These are phyloP conservation scores for Listrodromus nycthemerus DNA, from an alignment of 2,888 invertebrate genomes.

Conservation along the genomic window DNA sequence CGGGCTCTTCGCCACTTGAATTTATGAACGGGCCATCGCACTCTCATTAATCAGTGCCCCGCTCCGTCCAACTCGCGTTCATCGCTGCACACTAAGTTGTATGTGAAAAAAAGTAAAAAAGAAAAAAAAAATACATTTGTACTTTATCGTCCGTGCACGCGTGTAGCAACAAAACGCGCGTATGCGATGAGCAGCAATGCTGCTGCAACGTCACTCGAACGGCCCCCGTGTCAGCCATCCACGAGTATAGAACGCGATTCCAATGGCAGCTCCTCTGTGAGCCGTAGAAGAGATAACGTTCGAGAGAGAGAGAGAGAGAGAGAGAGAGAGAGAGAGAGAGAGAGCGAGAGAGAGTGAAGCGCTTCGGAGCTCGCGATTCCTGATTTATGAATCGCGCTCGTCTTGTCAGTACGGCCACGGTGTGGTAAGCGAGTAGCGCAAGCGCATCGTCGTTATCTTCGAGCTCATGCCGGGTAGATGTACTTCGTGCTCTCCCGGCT, in stretches of 20 bases:
- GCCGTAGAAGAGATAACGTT: slow-evolving; percentile 44
- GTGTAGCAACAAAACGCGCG: slow-evolving; percentile 26
- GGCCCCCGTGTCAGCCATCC: slow-evolving; percentile 26
- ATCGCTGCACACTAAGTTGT: slow-evolving; percentile 11
- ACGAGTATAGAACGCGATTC: slow-evolving; percentile 24
- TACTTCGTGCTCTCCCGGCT: slow-evolving; percentile 30
- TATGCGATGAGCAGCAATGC: slow-evolving; percentile 29
- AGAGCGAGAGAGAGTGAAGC: slow-evolving; percentile 7
- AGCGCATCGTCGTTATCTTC: slow-evolving; percentile 43
- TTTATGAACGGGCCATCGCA: slow-evolving; percentile 72
- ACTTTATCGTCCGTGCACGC: slow-evolving; percentile 27
- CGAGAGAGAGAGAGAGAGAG: slow-evolving; percentile 7
- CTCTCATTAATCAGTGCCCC: slow-evolving; percentile 69
- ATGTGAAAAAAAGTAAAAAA: neutral
- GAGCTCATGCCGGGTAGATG: slow-evolving; percentile 42
- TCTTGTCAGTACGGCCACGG: slow-evolving; percentile 49
- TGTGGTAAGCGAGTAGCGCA: slow-evolving; percentile 31
- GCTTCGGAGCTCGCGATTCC: slow-evolving; percentile 66
- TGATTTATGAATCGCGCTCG: slow-evolving; percentile 74
- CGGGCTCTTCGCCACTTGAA: slow-evolving; percentile 60
- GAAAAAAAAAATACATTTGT: slow-evolving; percentile 10
- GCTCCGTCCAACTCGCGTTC: slow-evolving; percentile 21
- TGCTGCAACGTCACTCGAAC: slow-evolving; percentile 33
- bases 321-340: neutral
- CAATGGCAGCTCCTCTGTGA: slow-evolving; percentile 15